Conservation (phyloP, 1,140 invertebrate genomes). For the Laupala kohalensis region DNA sequence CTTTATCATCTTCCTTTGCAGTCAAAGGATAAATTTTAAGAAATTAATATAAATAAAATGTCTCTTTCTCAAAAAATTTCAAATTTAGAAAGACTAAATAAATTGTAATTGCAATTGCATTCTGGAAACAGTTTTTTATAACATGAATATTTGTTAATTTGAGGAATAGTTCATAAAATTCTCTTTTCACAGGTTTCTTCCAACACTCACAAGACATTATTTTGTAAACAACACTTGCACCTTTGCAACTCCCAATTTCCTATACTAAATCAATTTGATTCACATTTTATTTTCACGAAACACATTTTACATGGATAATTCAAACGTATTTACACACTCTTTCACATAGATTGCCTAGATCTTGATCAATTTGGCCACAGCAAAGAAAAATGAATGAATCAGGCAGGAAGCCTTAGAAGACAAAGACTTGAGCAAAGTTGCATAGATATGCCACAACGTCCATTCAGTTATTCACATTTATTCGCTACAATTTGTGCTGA, state of each 20-base stretch:
- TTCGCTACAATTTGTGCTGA: not conserved
- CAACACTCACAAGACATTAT: too few species aligned
- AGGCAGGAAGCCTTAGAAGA: not conserved
- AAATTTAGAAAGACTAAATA: too few species aligned
- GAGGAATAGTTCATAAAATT: too few species aligned
- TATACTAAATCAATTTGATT: not conserved
- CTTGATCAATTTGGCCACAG: not conserved
- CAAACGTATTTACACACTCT: not conserved
- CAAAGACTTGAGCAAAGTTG: not conserved
- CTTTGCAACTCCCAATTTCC: not conserved
- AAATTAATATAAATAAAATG: too few species aligned
- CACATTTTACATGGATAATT: not conserved
- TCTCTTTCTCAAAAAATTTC: too few species aligned
- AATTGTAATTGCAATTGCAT: too few species aligned
- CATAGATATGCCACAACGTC: not conserved
- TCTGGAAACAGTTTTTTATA: too few species aligned
- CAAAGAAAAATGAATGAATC: not conserved
- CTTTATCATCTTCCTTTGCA: too few species aligned
- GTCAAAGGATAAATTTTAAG: too few species aligned
- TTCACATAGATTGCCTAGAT: not conserved
- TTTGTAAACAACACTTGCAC: not conserved
- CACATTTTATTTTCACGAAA: not conserved
- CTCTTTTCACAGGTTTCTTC: too few species aligned
- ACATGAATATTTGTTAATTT: too few species aligned
- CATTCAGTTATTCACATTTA: not conserved